Evolutionary conservation across 2,797 vertebrate genomes (phyloP).

Genomic region (Borostomias antarcticus): DNA sequence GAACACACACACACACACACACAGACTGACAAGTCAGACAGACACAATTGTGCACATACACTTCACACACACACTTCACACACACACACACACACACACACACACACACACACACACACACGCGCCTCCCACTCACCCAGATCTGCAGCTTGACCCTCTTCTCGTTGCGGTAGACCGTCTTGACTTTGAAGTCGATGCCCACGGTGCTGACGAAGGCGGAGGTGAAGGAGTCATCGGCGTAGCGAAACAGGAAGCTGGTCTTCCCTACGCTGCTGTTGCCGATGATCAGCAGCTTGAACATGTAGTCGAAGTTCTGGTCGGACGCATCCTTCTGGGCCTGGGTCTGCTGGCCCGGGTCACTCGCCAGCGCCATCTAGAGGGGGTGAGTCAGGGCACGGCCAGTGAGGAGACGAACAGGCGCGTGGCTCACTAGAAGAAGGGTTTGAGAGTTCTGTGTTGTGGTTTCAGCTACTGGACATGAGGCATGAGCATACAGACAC

Average conservation of each 20-base stretch:
- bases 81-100: background rate
- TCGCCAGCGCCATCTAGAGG: conserved; percentile 81
- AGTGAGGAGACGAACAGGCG: background rate
- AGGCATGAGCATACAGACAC: background rate
- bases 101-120: conserved; percentile 3
- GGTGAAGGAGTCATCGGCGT: conserved; percentile 89
- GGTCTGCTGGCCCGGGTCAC: conserved; percentile 64
- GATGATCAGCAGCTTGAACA: conserved; percentile 91
- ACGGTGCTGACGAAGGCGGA: conserved; percentile 92
- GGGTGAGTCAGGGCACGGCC: background rate
- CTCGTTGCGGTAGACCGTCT: conserved; percentile 88
- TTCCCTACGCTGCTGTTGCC: conserved; percentile 93
- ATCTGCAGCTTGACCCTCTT: conserved; percentile 94
- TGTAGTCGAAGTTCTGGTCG: conserved; percentile 93
- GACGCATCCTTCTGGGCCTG: conserved; percentile 80
- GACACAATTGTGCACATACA: background rate
- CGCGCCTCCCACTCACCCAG: conserved; percentile 74
- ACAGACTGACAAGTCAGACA: background rate
- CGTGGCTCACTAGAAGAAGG: no score
- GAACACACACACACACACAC: background rate
- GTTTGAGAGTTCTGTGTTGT: background rate
- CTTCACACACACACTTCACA: conserved; percentile 1
- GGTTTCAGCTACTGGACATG: background rate
- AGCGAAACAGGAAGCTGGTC: conserved; percentile 92
- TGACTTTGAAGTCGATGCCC: conserved; percentile 94